phyloP scores from a whole-genome alignment of 2,113 vertebrate genomes.

The Pycnonotus jocosus region DNA sequence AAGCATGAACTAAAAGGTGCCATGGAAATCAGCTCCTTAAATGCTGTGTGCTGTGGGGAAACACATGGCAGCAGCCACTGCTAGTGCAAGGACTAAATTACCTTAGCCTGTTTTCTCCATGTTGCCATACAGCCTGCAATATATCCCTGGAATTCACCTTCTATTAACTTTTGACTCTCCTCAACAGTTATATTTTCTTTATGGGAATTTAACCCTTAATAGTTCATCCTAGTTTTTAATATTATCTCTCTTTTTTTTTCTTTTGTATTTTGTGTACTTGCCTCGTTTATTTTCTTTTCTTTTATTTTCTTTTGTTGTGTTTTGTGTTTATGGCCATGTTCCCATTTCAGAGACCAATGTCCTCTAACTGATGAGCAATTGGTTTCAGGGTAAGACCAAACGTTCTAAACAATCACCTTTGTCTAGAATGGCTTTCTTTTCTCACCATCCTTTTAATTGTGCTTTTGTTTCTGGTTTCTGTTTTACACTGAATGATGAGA shows the following conservation, averaged over 20 bases:
- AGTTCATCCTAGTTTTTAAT: conserved; percentile 45
- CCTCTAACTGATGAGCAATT: conserved; percentile 91
- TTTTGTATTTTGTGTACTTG: conserved; percentile 45
- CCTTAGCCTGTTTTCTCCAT: neutral
- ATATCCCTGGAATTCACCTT: neutral
- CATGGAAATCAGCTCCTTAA: neutral
- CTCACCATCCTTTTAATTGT: conserved; percentile 65
- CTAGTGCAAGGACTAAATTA: neutral
- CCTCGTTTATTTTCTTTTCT: conserved; percentile 66
- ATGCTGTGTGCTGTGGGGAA: neutral
- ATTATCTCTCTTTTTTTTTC: neutral
- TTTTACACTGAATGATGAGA: conserved; percentile 51
- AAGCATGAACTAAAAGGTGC: neutral
- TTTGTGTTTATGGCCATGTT: conserved; percentile 81
- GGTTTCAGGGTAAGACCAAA: conserved; percentile 92
- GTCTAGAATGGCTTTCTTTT: conserved; percentile 76
- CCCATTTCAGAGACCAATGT: conserved; percentile 93
- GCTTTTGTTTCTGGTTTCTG: conserved; percentile 63
- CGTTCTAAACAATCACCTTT: conserved; percentile 76
- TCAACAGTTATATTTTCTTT: conserved; percentile 1
- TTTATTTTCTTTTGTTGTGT: conserved; percentile 54
- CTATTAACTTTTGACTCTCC: neutral
- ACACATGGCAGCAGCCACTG: neutral
- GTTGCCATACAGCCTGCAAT: neutral
- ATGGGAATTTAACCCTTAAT: neutral